Evolutionary conservation across 2,113 vertebrate species (phyloP).

Genomic region (Odontophorus gujanensis): DNA sequence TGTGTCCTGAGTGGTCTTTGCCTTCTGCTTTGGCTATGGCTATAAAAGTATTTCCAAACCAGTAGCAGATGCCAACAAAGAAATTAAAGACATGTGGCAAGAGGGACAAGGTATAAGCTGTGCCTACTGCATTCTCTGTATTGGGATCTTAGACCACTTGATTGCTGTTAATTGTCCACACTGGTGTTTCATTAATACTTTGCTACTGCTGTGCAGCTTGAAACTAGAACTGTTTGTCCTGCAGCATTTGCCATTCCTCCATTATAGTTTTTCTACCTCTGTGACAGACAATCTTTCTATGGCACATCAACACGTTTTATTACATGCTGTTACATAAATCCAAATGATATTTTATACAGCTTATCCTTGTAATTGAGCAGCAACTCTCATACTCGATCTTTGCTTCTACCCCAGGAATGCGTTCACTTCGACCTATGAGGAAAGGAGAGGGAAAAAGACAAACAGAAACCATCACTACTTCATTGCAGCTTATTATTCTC

Average conservation of each 20-base stretch:
- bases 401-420: slow-evolving; percentile 43
- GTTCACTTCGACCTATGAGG: slow-evolving; percentile 55
- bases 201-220: accelerated
- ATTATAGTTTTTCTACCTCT: neutral
- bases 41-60: accelerated
- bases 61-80: accelerated
- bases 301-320: neutral
- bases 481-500: accelerated
- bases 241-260: neutral
- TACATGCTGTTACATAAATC: slow-evolving; percentile 10
- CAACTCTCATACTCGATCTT: neutral
- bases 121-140: accelerated
- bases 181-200: neutral
- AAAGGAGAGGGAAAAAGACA: neutral
- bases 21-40: accelerated
- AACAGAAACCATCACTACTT: neutral
- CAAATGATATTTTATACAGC: slow-evolving; percentile 3
- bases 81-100: accelerated
- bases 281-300: neutral
- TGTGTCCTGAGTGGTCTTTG: accelerated
- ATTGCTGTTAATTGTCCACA: accelerated
- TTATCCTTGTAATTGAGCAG: neutral
- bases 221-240: neutral
- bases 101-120: neutral
- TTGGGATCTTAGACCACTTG: accelerated